Conservation (phyloP, 1,140 invertebrate species). For the Drosophila pseudoananassae region DNA sequence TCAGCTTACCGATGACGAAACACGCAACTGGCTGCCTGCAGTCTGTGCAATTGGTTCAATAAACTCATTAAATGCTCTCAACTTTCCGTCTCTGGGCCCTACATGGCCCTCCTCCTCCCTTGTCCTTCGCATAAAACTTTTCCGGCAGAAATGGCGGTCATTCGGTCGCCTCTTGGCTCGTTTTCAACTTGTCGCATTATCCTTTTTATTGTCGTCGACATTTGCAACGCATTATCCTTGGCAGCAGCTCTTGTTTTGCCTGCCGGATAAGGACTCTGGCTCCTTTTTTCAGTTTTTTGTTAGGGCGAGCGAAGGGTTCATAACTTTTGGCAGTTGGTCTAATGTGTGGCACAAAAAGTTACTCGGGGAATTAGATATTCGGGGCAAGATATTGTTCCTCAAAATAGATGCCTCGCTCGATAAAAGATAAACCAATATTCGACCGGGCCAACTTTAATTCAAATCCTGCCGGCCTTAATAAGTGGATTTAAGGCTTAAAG, state of each 20-base stretch:
- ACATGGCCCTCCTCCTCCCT: slow-evolving; percentile 5
- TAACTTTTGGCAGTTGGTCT: slow-evolving; percentile 32
- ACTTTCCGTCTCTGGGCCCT: slow-evolving; percentile 42
- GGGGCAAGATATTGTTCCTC: background rate
- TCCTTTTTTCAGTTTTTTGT: slow-evolving; percentile 3
- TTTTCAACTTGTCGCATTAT: slow-evolving; percentile 78
- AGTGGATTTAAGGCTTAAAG: background rate
- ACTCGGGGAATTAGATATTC: background rate
- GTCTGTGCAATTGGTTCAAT: slow-evolving; percentile 77
- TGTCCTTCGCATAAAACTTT: slow-evolving; percentile 48
- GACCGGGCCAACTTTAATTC: background rate
- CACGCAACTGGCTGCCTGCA: slow-evolving; percentile 38
- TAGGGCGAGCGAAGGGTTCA: slow-evolving; percentile 7
- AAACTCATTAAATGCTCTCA: slow-evolving; percentile 77
- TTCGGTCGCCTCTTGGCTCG: slow-evolving; percentile 66
- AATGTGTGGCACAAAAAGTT: slow-evolving; percentile 24
- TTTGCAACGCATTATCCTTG: slow-evolving; percentile 66
- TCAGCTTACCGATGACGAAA: slow-evolving; percentile 49
- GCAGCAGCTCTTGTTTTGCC: slow-evolving; percentile 40
- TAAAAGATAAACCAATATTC: background rate
- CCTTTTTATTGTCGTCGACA: slow-evolving; percentile 74
- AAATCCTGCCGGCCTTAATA: background rate
- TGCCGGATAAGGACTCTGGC: slow-evolving; percentile 4
- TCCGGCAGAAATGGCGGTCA: slow-evolving; percentile 62
- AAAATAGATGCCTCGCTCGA: background rate